Conservation (phyloP, 92 coral and sea anemone genomes). For the Micromussa lordhowensis region DNA sequence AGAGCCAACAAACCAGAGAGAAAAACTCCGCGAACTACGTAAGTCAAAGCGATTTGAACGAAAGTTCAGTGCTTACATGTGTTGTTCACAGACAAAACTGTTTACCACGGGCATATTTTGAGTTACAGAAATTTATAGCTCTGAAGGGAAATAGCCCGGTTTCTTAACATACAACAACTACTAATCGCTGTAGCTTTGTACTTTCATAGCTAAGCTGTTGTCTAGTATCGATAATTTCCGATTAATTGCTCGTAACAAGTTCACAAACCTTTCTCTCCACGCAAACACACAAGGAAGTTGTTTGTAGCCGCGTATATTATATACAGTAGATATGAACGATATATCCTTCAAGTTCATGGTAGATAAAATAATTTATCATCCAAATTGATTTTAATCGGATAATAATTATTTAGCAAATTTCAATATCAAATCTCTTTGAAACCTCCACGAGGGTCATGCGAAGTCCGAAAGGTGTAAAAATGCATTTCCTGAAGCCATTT, state of each 20-base stretch:
- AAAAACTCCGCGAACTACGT: slow-evolving; percentile 9
- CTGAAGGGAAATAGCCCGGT: neutral
- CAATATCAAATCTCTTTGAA: neutral
- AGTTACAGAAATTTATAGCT: neutral
- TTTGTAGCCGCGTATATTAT: neutral
- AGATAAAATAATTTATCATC: neutral
- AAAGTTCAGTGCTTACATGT: neutral
- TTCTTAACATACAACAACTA: neutral
- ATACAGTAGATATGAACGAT: too few relatives aligned
- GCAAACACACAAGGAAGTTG: neutral
- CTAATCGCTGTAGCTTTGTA: neutral
- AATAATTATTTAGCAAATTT: neutral
- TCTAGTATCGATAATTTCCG: neutral
- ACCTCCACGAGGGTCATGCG: neutral
- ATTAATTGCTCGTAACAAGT: neutral
- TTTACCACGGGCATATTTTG: neutral
- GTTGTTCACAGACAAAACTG: neutral
- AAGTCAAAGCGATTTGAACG: neutral
- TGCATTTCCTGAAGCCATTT: neutral
- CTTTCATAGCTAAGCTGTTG: neutral
- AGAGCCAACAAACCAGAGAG: slow-evolving; percentile 3
- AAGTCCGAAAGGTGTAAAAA: neutral
- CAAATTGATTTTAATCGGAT: neutral
- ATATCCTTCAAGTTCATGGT: neutral
- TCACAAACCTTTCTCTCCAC: neutral